phyloP scores from a whole-genome alignment of 2,113 vertebrate species.

The Pachypanchax playfairii region DNA sequence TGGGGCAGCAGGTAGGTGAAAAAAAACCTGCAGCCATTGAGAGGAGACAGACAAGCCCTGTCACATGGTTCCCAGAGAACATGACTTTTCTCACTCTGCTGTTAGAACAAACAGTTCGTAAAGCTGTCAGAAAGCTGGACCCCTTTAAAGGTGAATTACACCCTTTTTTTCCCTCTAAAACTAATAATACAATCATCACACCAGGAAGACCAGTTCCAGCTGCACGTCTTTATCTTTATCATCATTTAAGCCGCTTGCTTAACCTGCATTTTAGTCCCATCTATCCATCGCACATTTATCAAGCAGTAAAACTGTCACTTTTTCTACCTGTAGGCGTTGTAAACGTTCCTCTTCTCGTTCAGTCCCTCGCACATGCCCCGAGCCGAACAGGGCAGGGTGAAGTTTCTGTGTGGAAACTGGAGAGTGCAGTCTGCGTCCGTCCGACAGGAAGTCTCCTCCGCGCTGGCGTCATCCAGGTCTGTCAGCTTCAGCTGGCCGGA shows the following conservation, averaged over 20 bases:
- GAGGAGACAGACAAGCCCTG: constrained; percentile 51
- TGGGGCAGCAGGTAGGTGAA: constrained; percentile 93
- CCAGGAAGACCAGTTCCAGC: constrained; percentile 35
- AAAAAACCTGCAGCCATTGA: constrained; percentile 84
- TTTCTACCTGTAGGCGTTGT: constrained; percentile 88
- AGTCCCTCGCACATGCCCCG: constrained; percentile 80
- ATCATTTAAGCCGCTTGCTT: constrained; percentile 39
- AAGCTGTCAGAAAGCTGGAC: constrained; percentile 59
- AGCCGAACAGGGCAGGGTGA: constrained; percentile 78
- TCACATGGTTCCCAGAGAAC: constrained; percentile 54
- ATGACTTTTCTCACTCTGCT: constrained; percentile 46
- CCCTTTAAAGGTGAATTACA: constrained; percentile 22
- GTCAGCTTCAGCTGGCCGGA: constrained; percentile 89
- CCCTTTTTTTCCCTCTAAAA: not conserved
- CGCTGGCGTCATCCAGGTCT: constrained; percentile 88
- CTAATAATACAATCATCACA: constrained; percentile 44
- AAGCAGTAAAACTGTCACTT: constrained; percentile 34
- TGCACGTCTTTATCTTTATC: constrained; percentile 32
- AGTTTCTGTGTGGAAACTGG: constrained; percentile 85
- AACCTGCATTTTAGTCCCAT: constrained; percentile 30
- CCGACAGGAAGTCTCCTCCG: constrained; percentile 77
- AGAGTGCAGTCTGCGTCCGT: constrained; percentile 83
- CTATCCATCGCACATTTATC: constrained; percentile 36
- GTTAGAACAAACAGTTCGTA: constrained; percentile 59
- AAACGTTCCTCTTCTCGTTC: constrained; percentile 90